phyloP scores from a whole-genome alignment of 2,888 invertebrate genomes.

The Tinea pellionella region DNA sequence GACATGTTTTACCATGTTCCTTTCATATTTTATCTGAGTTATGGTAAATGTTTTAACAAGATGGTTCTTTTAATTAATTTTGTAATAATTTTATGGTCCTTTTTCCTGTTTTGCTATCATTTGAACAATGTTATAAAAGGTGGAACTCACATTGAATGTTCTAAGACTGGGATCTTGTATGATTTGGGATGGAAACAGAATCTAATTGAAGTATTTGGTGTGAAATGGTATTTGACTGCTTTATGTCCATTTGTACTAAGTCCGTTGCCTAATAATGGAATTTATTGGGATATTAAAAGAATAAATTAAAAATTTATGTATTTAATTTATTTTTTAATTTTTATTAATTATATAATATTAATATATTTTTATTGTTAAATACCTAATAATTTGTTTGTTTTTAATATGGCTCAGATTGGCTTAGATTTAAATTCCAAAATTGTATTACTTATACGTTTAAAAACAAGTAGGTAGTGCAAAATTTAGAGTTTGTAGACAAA shows the following conservation, averaged over 20 bases:
- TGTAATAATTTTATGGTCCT: slow-evolving; percentile 30
- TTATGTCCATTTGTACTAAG: slow-evolving; percentile 77
- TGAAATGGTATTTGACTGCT: slow-evolving; percentile 76
- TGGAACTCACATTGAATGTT: slow-evolving; percentile 52
- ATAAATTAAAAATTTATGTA: background rate
- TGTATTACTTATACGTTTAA: too few relatives aligned
- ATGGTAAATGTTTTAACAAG: background rate
- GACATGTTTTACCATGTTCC: slow-evolving; percentile 27
- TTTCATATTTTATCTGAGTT: background rate
- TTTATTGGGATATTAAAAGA: background rate
- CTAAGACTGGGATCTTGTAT: slow-evolving; percentile 59
- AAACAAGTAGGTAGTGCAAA: too few relatives aligned
- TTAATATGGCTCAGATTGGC: too few relatives aligned
- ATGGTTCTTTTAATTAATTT: slow-evolving; percentile 31
- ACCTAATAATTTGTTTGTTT: too few relatives aligned
- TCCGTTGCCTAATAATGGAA: slow-evolving; percentile 74
- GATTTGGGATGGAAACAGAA: slow-evolving; percentile 76
- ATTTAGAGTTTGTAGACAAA: too few relatives aligned
- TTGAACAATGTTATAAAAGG: slow-evolving; percentile 61
- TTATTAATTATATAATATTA: too few relatives aligned
- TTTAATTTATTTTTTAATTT: background rate
- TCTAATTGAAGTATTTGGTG: slow-evolving; percentile 76
- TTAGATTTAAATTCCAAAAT: too few relatives aligned
- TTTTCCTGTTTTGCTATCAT: slow-evolving; percentile 32
- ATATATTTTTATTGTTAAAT: too few relatives aligned